Evolutionary conservation across 2,888 invertebrate genomes (phyloP), one percentile per base, ranked within the genome.

Genomic region (Nineta flava): DNA sequence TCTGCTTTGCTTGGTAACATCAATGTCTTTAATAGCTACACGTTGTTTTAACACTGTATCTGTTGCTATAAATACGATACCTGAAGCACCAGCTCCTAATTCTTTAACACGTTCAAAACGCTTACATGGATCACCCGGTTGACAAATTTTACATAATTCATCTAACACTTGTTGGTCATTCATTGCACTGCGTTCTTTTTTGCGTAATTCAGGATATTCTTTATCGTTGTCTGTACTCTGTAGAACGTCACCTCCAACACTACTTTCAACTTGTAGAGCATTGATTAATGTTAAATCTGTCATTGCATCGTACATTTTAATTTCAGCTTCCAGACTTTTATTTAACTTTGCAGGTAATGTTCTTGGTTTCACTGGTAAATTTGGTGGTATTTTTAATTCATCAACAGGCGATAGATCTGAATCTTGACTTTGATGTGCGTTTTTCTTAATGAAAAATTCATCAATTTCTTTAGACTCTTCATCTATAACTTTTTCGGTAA

Each of bases 1-100:
- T 62, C 94, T 88, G 48, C 90, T 87, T 66, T 99, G 97, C 65
- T 91, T 91, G 35, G 84, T 79, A 63, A 97, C 76, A 65, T 96
- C 92, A 66, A 97, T 97, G 60, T 92, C 90, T 69, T 97, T 97
- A 56, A 97, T 87, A 31, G 97, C 97, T 7, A 97, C 95, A 62
- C 81, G 78, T 26, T 81, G 74, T 49, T 76, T 74, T 47, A 77
- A 79, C 55, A 75, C 75, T 53, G 76, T 74, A 64, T 91, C 87
- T n/a, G 77, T 79, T 0, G 94, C 93, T 56, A 87, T 87, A 63
- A 87, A 91, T 19, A 95, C 95, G 54, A 84, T 86, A 47, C 94
- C 95, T 32, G 92, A 92, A 43, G 93, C 94, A 12, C 94, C 94
- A 26, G 87, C 84, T 48, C 94, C 93, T 46, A 94, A 79, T 64